A percentile compares a stretch with the other conserved stretches of the same genome.
Conservation (phyloP, 1,140 invertebrate genomes). For the Diachasma alloeum region DNA sequence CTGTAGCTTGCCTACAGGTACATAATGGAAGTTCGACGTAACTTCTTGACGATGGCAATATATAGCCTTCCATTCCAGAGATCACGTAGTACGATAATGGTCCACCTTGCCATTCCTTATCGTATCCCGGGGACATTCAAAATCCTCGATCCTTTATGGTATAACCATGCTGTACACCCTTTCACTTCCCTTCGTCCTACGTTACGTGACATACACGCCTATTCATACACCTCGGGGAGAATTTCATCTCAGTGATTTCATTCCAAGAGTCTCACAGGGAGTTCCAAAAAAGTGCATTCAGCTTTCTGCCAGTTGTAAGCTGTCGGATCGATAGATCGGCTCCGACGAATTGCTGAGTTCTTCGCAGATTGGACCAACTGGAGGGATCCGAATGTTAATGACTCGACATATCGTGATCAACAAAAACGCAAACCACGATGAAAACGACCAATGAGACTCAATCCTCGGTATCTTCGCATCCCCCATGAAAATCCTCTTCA, state of each 20-base stretch:
- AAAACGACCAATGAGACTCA: background rate
- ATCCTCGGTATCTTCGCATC: background rate
- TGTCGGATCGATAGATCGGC: background rate
- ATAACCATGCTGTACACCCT: constrained; percentile 6
- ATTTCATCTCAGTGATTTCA: constrained; percentile 1
- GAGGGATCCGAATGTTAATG: background rate
- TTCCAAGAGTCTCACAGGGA: background rate
- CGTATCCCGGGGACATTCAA: constrained; percentile 54
- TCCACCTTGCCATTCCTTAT: constrained; percentile 56
- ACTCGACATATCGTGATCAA: background rate
- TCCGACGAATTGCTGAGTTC: background rate
- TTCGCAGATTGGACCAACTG: too few species aligned
- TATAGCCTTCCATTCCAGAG: constrained; percentile 35
- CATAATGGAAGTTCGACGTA: background rate
- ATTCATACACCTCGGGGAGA: background rate
- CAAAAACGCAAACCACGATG: background rate
- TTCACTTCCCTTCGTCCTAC: background rate
- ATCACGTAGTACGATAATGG: constrained; percentile 58
- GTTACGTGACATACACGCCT: constrained; percentile 5
- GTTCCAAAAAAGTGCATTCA: background rate
- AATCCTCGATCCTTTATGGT: constrained; percentile 46
- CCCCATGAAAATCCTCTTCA: background rate
- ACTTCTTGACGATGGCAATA: constrained; percentile 16
- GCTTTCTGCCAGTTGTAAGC: background rate
- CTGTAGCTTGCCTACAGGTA: background rate